Evolutionary conservation across 1,140 invertebrate genomes (phyloP), one percentile per base, ranked within the genome.

Genomic region (Zeugodacus cucurbitae): DNA sequence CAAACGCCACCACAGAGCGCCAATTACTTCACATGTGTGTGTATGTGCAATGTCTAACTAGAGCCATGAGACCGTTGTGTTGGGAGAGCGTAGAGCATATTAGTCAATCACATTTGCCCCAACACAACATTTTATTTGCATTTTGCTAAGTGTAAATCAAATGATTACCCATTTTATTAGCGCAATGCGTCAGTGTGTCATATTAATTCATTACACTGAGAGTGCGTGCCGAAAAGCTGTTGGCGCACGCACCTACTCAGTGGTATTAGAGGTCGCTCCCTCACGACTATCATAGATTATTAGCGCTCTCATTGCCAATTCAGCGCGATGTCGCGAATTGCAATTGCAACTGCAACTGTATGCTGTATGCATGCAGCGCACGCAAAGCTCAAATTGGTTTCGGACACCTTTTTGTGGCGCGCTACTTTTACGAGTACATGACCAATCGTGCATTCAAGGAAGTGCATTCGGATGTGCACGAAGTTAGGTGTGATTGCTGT

Each of bases 401-500:
- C 58, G 22, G 26, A 26, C 58, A 62, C n/a, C 5, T n/a, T 26
- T 26, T 62, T 26, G n/a, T 26, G 22, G 58, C 7, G 58, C 58
- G 58, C 58, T 62, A 54, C 14, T 20, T 54, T 17, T 54, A 41
- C n/a, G n/a, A n/a, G n/a, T 41, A 54, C 20, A 62, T 62, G 58
- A n/a, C 34, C 64, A 14, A 10, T 74, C 67, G 67, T 74, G 67
- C 34, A 74, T 74, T 74, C 67, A 74, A 74, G 67, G 67, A 74
- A 74, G 67, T 74, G 14, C 67, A 74, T 22, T 74, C 34, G 64
- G 34, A 74, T 74, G 34, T 32, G 32, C 67, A 74, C 67, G 67
- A 74, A 74, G 34, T 37, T 34, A 7, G 67, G 17, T 70, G 8
- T 74, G 20, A 10, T 74, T n/a, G 32, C 17, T 41, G 1, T 41